Conservation (phyloP, 2,797 vertebrate genomes). For the Knipowitschia caucasica region DNA sequence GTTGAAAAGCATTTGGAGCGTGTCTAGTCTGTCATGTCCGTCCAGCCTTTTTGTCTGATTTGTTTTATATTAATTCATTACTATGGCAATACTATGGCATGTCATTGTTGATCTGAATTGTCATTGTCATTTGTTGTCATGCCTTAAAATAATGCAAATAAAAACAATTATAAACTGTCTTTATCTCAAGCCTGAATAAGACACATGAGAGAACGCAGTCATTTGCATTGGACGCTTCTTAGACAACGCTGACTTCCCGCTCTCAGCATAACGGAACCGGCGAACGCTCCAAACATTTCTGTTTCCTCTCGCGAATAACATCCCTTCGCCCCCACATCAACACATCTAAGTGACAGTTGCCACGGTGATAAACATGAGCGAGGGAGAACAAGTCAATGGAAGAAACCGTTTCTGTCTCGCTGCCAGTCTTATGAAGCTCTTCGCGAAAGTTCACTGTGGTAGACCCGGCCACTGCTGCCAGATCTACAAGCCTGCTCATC, state of each 20-base stretch:
- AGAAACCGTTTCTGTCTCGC: constrained; percentile 17
- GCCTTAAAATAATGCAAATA: too few relatives aligned
- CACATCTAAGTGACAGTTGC: constrained; percentile 63
- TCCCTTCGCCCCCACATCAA: constrained; percentile 51
- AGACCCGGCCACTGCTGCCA: too few relatives aligned
- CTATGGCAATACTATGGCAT: too few relatives aligned
- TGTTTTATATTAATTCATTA: too few relatives aligned
- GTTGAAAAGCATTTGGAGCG: constrained; percentile 1
- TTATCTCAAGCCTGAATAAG: constrained; percentile 14
- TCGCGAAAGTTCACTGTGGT: too few relatives aligned
- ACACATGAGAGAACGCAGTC: constrained; percentile 20
- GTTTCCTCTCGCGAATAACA: constrained; percentile 52
- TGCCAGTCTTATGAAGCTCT: constrained; percentile 2
- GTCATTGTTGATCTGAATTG: too few relatives aligned
- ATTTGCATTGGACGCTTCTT: constrained; percentile 20
- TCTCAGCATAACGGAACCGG: constrained; percentile 10
- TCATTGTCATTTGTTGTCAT: too few relatives aligned
- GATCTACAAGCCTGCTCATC: too few relatives aligned
- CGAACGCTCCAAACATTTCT: constrained; percentile 39
- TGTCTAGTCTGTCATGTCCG: too few relatives aligned
- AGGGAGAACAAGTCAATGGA: constrained; percentile 46
- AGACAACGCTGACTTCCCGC: constrained; percentile 14
- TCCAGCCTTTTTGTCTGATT: too few relatives aligned
- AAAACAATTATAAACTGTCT: too few relatives aligned
- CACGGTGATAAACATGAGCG: constrained; percentile 56